Conservation (phyloP, 2,113 vertebrate species). For the Gallinago undulata region DNA sequence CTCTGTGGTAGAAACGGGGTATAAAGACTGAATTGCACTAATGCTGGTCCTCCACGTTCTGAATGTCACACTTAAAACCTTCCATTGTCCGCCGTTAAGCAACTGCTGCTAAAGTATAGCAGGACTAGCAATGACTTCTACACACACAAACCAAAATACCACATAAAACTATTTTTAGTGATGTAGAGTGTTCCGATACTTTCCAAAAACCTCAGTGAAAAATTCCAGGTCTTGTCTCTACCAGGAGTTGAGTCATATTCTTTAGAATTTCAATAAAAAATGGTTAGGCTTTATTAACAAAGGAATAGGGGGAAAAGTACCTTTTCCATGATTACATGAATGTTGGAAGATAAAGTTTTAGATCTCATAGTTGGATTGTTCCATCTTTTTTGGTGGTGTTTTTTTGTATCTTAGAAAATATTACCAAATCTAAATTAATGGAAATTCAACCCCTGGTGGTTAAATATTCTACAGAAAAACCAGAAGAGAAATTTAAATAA, state of each 20-base stretch:
- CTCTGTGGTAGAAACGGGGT: background rate
- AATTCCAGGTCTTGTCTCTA: background rate
- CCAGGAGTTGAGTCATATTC: background rate
- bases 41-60: too few relatives aligned
- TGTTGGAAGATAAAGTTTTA: background rate
- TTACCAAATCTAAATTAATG: background rate
- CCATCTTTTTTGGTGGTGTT: background rate
- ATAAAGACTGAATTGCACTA: too few relatives aligned
- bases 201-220: background rate
- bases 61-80: background rate
- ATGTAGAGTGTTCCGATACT: background rate
- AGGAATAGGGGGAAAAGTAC: background rate
- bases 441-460: background rate
- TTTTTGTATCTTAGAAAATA: background rate
- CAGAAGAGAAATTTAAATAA: background rate
- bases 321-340: background rate
- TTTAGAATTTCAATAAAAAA: background rate
- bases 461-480: background rate
- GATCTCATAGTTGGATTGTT: background rate
- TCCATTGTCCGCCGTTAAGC: background rate
- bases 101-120: background rate
- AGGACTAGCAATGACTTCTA: background rate
- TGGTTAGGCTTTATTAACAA: background rate
- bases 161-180: background rate
- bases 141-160: background rate